Evolutionary conservation across 1,140 invertebrate species (phyloP).

Genomic region (Scaptomyza pallida): DNA sequence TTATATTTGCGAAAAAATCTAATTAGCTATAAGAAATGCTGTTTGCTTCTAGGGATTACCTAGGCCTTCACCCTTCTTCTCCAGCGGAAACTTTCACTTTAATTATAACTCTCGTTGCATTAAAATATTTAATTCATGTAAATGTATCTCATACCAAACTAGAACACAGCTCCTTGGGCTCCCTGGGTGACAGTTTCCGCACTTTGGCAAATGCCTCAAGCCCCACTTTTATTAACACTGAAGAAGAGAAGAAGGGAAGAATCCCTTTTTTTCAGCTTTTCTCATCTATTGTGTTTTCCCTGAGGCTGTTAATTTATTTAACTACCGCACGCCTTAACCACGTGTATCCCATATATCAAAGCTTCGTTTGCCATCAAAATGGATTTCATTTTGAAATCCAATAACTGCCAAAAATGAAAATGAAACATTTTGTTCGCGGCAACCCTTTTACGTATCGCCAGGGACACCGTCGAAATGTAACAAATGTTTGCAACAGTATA

Average conservation of each 20-base stretch:
- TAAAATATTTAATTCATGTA: conserved; percentile 48
- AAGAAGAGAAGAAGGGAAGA: too few relatives aligned
- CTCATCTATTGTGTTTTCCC: conserved; percentile 15
- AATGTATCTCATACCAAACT: conserved; percentile 17
- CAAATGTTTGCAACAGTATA: conserved; percentile 64
- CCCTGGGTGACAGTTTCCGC: conserved; percentile 33
- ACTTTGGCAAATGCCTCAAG: conserved; percentile 3
- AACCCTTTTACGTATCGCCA: conserved; percentile 56
- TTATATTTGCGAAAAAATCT: not conserved
- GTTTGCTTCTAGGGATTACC: not conserved
- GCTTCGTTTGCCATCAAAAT: conserved; percentile 72
- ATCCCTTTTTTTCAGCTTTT: not conserved
- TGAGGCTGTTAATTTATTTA: conserved; percentile 74
- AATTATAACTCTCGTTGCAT: conserved; percentile 45
- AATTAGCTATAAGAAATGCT: not conserved
- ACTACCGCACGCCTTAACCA: conserved; percentile 59
- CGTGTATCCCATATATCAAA: conserved; percentile 73
- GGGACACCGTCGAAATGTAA: conserved; percentile 51
- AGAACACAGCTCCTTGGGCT: not conserved
- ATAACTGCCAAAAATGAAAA: conserved; percentile 67
- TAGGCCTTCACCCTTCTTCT: not conserved
- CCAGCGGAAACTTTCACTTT: conserved; percentile 16
- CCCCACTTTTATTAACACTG: conserved; percentile 10
- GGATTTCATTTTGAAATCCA: conserved; percentile 81
- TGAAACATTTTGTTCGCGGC: conserved; percentile 63